Percentiles rank a stretch among this genome's conserved stretches.
phyloP scores from a whole-genome alignment of 2,113 vertebrate species.

The Syngnathus typhle region DNA sequence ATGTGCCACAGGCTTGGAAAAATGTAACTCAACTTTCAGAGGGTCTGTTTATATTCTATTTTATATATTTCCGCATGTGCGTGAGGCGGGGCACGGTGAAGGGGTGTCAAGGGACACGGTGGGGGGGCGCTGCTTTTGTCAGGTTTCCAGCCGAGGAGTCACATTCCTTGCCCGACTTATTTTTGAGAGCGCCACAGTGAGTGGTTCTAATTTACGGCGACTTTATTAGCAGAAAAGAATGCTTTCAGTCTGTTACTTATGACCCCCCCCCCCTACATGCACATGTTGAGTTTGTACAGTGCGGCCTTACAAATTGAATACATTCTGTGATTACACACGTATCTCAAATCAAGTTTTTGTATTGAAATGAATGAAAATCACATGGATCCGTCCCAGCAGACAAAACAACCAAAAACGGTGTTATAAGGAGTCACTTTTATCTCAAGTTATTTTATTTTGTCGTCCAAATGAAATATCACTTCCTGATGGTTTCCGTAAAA shows the following conservation, averaged over 20 bases:
- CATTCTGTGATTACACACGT: no score
- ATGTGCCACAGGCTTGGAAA: constrained; percentile 15
- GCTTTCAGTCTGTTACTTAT: constrained; percentile 54
- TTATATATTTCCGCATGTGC: constrained; percentile 14
- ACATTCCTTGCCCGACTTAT: constrained; percentile 45
- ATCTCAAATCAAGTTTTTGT: no score
- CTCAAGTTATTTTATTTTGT: background rate
- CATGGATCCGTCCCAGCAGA: no score
- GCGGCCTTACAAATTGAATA: no score
- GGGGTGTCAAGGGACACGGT: background rate
- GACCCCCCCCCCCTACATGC: constrained; percentile 18
- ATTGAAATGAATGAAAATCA: no score
- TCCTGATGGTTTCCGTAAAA: constrained; percentile 58
- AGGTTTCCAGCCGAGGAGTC: constrained; percentile 41
- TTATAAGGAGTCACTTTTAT: no score
- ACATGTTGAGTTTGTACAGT: constrained; percentile 10
- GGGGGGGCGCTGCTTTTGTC: constrained; percentile 27
- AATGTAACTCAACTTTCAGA: constrained; percentile 7
- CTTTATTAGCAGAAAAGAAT: constrained; percentile 63
- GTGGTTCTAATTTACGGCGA: constrained; percentile 64
- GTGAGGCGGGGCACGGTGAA: background rate
- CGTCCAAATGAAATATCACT: constrained; percentile 50
- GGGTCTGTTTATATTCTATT: constrained; percentile 13
- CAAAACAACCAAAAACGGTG: no score
- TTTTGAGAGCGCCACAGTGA: constrained; percentile 51